A percentile compares a stretch with the other conserved stretches of the same genome.
These are phyloP conservation scores for Epinephelus awoara DNA, from an alignment of 2,797 vertebrate genomes.

Conservation along the genomic window DNA sequence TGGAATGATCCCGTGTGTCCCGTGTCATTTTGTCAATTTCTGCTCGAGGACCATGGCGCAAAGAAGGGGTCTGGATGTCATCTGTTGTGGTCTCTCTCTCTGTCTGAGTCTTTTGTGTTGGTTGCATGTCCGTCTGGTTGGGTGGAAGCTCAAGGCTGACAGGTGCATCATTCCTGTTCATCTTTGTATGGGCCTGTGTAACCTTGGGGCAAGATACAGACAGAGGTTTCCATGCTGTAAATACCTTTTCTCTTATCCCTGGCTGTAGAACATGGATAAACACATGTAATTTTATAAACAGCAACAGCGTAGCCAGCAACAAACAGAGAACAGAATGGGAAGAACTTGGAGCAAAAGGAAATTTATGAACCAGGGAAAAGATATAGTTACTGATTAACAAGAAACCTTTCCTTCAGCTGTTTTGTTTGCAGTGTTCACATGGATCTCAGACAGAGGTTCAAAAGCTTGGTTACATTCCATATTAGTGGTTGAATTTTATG, in stretches of 20 bases:
- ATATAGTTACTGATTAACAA: not conserved
- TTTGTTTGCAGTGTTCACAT: not conserved
- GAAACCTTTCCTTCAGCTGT: not conserved
- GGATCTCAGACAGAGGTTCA: not conserved
- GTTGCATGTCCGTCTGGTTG: slow-evolving; percentile 24
- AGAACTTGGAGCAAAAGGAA: slow-evolving; percentile 13
- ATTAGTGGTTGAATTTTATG: not conserved
- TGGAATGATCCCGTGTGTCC: slow-evolving; percentile 69
- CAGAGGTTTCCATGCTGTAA: slow-evolving; percentile 77
- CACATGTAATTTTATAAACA: slow-evolving; percentile 68
- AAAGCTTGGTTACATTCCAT: not conserved
- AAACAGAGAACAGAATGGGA: slow-evolving; percentile 36
- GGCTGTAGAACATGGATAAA: slow-evolving; percentile 60
- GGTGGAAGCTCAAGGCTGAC: slow-evolving; percentile 63
- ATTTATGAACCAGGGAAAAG: slow-evolving; percentile 19
- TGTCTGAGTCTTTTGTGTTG: slow-evolving; percentile 49
- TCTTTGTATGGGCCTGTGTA: slow-evolving; percentile 70
- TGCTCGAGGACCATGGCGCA: slow-evolving; percentile 42
- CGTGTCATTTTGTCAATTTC: slow-evolving; percentile 55
- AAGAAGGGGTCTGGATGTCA: slow-evolving; percentile 55
- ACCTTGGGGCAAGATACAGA: slow-evolving; percentile 81
- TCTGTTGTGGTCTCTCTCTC: slow-evolving; percentile 40
- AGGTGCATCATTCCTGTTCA: slow-evolving; percentile 74
- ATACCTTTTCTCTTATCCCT: slow-evolving; percentile 72
- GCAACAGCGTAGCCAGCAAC: slow-evolving; percentile 62